Conservation (phyloP, 2,113 vertebrate genomes). For the Chloropsis cyanopogon region DNA sequence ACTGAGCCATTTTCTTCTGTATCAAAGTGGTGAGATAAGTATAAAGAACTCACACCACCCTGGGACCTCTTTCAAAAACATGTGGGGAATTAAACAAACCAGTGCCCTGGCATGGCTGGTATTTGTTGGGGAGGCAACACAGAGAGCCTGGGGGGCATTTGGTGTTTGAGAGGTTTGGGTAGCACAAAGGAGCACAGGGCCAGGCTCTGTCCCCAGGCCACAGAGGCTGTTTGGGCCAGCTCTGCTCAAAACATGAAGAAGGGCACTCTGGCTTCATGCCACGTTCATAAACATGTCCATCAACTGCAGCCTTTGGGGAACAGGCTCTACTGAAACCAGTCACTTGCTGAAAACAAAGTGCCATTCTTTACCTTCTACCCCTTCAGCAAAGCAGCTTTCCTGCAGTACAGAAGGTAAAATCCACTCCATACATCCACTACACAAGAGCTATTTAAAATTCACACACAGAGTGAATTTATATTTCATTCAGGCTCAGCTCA, state of each 20-base stretch:
- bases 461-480: background rate
- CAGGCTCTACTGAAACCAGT: background rate
- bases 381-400: background rate
- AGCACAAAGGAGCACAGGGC: accelerated
- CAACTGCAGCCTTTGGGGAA: background rate
- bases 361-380: background rate
- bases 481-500: background rate
- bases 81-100: background rate
- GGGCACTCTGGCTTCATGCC: background rate
- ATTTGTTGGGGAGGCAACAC: background rate
- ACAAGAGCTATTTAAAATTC: background rate
- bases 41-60: background rate
- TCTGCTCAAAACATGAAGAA: background rate
- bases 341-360: background rate
- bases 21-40: background rate
- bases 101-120: background rate
- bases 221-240: background rate
- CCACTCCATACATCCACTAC: background rate
- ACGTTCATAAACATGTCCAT: background rate
- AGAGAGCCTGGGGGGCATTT: background rate
- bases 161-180: background rate
- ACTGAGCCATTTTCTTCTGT: background rate
- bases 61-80: background rate
- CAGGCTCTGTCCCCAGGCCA: accelerated
- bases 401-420: background rate